Percentiles rank a stretch among this genome's conserved stretches.
phyloP scores from a whole-genome alignment of 2,113 vertebrate species.

The Cheilinus undulatus region DNA sequence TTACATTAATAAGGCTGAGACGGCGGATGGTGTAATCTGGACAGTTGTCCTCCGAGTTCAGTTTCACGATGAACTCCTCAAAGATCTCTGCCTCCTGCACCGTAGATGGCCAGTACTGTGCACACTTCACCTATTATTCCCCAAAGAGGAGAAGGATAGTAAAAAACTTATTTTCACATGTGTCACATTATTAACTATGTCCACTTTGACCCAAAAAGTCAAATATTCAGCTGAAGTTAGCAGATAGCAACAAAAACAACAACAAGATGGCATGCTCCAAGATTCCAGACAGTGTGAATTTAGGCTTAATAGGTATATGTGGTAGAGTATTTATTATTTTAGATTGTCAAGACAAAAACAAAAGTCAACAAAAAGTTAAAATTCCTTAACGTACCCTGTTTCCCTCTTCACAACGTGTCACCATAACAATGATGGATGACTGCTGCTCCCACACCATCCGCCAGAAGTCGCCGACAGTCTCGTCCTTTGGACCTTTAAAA shows the following conservation, averaged over 20 bases:
- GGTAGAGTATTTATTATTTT: no score
- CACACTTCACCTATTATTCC: conserved; percentile 90
- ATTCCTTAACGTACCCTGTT: conserved; percentile 85
- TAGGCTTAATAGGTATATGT: no score
- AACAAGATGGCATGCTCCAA: no score
- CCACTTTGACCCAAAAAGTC: no score
- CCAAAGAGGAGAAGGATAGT: not conserved
- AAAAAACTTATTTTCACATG: not conserved
- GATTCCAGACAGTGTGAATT: no score
- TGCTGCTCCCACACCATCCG: conserved; percentile 99
- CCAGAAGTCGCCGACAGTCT: conserved; percentile 95
- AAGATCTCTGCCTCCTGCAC: conserved; percentile 84
- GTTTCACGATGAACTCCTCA: conserved; percentile 90
- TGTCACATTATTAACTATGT: not conserved
- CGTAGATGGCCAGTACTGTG: conserved; percentile 92
- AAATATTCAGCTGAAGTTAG: no score
- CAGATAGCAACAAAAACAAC: no score
- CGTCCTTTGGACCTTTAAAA: conserved; percentile 91
- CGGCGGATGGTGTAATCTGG: conserved; percentile 94
- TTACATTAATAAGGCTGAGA: conserved; percentile 88
- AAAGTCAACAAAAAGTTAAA: not conserved
- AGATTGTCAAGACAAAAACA: no score
- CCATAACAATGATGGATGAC: conserved; percentile 97
- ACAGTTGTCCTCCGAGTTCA: conserved; percentile 85
- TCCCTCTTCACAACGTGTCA: conserved; percentile 96